Conservation (phyloP, 2,888 invertebrate species). For the Entomobrya multifasciata region DNA sequence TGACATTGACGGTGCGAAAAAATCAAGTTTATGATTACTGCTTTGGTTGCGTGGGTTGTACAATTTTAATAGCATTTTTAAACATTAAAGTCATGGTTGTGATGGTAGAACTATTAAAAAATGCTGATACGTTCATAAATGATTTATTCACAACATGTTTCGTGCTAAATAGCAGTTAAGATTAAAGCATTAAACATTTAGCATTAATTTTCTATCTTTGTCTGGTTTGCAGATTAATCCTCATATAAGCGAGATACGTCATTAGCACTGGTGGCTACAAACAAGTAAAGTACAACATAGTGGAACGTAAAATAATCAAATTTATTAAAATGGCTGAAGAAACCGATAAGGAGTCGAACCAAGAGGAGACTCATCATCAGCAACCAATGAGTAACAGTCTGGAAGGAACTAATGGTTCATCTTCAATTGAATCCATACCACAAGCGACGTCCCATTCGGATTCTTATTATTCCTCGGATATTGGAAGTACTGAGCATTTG, state of each 20-base stretch:
- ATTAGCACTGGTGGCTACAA: background rate
- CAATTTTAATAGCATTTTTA: no score
- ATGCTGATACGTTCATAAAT: no score
- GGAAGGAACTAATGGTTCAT: slow-evolving; percentile 69
- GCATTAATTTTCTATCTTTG: background rate
- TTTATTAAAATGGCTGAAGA: slow-evolving; percentile 69
- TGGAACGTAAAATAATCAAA: no score
- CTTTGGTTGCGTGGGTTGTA: background rate
- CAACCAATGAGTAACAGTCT: slow-evolving; percentile 60
- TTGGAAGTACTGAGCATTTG: slow-evolving; percentile 67
- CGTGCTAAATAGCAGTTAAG: no score
- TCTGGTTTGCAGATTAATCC: no score
- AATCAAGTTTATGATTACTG: background rate
- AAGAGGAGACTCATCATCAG: slow-evolving; percentile 58
- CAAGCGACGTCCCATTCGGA: slow-evolving; percentile 67
- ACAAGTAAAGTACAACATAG: no score
- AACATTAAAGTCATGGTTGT: no score
- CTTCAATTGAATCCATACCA: slow-evolving; percentile 64
- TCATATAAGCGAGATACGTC: background rate
- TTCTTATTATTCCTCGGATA: slow-evolving; percentile 60
- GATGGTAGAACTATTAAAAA: no score
- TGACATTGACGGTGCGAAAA: background rate
- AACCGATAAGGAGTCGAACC: slow-evolving; percentile 72
- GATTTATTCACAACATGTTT: background rate
- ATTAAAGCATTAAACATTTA: background rate